A percentile compares a stretch with the other conserved stretches of the same genome.
phyloP scores from a whole-genome alignment of 2,797 vertebrate species.

The Pipistrellus nathusii region DNA sequence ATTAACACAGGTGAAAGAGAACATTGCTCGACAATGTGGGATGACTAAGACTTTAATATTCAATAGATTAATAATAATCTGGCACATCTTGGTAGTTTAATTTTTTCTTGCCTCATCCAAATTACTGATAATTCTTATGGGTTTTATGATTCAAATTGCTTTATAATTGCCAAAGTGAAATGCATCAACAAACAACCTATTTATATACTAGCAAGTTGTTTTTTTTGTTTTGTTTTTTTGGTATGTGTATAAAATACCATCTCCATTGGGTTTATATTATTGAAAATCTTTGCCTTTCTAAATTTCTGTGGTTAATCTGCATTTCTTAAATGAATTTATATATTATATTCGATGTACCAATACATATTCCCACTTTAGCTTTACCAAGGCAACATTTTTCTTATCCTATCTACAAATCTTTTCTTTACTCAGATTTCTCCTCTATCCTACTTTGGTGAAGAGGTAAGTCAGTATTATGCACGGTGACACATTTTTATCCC shows the following conservation, averaged over 20 bases:
- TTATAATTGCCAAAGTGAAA: neutral
- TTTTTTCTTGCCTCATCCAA: conserved; percentile 26
- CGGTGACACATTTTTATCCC: neutral
- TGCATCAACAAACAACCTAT: neutral
- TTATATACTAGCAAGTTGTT: neutral
- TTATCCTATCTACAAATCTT: neutral
- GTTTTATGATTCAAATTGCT: neutral
- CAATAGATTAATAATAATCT: neutral
- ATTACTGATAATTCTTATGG: conserved; percentile 18
- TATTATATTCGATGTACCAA: neutral
- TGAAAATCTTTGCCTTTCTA: neutral
- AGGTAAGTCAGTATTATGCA: neutral
- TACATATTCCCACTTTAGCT: conserved; percentile 20
- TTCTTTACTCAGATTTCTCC: neutral
- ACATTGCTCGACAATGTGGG: rapidly evolving
- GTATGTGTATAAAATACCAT: neutral
- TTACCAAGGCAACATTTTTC: neutral
- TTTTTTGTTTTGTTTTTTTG: neutral
- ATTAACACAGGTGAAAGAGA: neutral
- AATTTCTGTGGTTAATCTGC: neutral
- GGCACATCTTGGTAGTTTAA: neutral
- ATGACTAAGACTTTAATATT: neutral
- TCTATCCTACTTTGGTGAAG: neutral
- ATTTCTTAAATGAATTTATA: conserved; percentile 36
- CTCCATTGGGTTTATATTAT: neutral